Conservation (phyloP, 2,888 invertebrate genomes). For the Sinohyriopsis cumingii region DNA sequence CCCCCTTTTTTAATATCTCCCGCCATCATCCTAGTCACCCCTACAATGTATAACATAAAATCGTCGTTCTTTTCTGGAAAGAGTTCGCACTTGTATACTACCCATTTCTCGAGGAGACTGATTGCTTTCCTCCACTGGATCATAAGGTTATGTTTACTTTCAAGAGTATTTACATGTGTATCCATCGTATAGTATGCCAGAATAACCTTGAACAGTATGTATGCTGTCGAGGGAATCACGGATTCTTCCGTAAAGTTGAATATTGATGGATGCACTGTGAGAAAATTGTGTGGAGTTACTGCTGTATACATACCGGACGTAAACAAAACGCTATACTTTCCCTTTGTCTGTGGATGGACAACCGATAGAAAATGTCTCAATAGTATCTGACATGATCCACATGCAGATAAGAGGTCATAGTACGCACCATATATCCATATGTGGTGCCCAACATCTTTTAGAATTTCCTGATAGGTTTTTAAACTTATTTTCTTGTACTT, state of each 20-base stretch:
- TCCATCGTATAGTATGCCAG: too few relatives aligned
- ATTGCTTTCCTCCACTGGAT: too few relatives aligned
- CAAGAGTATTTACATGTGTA: too few relatives aligned
- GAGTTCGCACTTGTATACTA: too few relatives aligned
- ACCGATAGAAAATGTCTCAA: conserved; percentile 5
- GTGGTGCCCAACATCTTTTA: neutral
- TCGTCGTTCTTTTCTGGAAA: too few relatives aligned
- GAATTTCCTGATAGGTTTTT: too few relatives aligned
- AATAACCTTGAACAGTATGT: conserved; percentile 6
- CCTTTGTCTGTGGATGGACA: neutral
- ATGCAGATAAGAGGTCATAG: conserved; percentile 8
- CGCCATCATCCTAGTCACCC: too few relatives aligned
- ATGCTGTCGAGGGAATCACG: conserved; percentile 6
- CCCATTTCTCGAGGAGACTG: too few relatives aligned
- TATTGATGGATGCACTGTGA: conserved; percentile 3
- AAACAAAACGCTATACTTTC: neutral
- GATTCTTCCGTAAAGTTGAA: neutral
- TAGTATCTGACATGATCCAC: neutral
- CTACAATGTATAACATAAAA: too few relatives aligned
- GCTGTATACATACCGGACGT: conserved; percentile 5
- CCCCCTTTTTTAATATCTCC: too few relatives aligned
- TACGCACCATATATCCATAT: conserved; percentile 10
- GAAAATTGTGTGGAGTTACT: conserved; percentile 1
- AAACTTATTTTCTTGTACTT: too few relatives aligned
- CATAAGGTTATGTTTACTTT: too few relatives aligned